A percentile compares a stretch with the other conserved stretches of the same genome.
Evolutionary conservation across 2,113 vertebrate species (phyloP).

Genomic region (Myotis yumanensis): DNA sequence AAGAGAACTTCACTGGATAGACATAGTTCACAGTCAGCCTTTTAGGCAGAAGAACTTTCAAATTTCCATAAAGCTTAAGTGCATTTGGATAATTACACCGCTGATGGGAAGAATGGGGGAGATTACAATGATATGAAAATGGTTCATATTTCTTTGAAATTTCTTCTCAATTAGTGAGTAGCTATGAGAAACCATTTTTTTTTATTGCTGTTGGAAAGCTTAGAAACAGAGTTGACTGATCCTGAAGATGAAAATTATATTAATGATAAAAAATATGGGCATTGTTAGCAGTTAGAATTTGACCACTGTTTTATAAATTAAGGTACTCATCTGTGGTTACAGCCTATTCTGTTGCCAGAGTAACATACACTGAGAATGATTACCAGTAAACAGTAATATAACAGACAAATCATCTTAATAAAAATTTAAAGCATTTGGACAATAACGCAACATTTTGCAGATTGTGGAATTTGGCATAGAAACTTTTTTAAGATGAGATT

Average conservation of each 20-base stretch:
- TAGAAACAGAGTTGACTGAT: conserved; percentile 17
- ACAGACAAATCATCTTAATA: conserved; percentile 29
- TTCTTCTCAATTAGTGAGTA: conserved; percentile 6
- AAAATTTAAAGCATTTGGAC: conserved; percentile 56
- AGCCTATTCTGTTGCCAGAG: conserved; percentile 35
- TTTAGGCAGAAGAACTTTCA: conserved; percentile 30
- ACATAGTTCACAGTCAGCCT: background rate
- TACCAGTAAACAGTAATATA: background rate
- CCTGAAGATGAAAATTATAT: conserved; percentile 32
- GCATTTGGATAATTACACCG: conserved; percentile 15
- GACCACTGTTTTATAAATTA: conserved; percentile 32
- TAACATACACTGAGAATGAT: background rate
- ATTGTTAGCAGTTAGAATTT: conserved; percentile 58
- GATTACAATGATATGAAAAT: background rate
- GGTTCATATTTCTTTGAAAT: conserved; percentile 17
- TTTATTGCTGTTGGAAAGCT: conserved; percentile 14
- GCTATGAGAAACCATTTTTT: conserved; percentile 18
- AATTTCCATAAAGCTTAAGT: background rate
- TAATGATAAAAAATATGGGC: conserved; percentile 29
- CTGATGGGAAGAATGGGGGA: background rate
- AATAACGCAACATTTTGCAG: conserved; percentile 15
- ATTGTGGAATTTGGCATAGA: conserved; percentile 32
- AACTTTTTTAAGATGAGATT: background rate
- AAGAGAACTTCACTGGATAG: background rate
- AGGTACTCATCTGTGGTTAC: background rate